These are phyloP conservation scores for Raphicerus campestris DNA, from an alignment of 2,113 vertebrate species.

Conservation along the genomic window DNA sequence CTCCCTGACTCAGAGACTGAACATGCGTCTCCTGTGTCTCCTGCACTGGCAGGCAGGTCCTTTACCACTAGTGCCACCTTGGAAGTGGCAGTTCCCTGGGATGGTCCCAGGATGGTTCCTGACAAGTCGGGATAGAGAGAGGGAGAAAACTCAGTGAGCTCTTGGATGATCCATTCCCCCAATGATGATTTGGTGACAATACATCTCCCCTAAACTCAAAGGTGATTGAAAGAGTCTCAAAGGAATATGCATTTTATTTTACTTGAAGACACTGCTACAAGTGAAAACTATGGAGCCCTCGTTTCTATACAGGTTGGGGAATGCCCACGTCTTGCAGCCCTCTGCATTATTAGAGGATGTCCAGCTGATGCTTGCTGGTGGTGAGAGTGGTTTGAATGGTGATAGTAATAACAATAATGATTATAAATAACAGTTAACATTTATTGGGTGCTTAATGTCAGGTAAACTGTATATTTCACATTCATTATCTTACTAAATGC, in stretches of 20 bases:
- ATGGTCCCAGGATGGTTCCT: neutral
- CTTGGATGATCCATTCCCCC: neutral
- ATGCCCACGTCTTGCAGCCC: neutral
- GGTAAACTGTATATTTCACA: constrained; percentile 18
- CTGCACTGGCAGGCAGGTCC: neutral
- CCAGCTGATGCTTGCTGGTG: neutral
- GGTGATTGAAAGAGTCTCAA: neutral
- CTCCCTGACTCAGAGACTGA: neutral
- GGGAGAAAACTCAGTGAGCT: neutral
- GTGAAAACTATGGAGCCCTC: neutral
- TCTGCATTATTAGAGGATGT: neutral
- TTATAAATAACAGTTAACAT: constrained; percentile 9
- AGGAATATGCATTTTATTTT: neutral
- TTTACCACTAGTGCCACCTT: neutral
- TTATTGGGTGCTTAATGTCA: neutral
- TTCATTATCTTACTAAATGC: constrained; percentile 34
- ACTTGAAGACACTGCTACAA: neutral
- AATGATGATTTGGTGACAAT: neutral
- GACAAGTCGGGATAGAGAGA: neutral
- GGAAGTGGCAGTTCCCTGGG: neutral
- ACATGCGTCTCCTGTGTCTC: neutral
- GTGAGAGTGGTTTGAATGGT: neutral
- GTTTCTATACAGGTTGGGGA: neutral
- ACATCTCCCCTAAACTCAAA: neutral
- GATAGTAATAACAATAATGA: neutral